phyloP scores from a whole-genome alignment of 2,113 vertebrate species.

The Boulengeromyrus knoepffleri region DNA sequence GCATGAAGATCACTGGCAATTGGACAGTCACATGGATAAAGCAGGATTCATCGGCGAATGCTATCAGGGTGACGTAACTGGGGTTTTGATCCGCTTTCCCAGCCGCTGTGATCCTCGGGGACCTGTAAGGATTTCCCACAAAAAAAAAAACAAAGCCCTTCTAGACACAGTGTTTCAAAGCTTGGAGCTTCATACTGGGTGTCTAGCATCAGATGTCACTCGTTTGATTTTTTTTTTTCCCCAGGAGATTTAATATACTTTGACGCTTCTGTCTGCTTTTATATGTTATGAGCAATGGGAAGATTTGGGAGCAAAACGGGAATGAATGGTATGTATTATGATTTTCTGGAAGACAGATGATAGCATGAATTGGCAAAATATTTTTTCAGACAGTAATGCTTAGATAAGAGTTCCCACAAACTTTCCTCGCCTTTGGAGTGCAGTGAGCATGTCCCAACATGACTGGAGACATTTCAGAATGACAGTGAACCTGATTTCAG shows the following conservation, averaged over 20 bases:
- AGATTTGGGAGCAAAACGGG: neutral
- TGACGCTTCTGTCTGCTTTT: neutral
- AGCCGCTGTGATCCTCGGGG: neutral
- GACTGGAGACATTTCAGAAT: neutral
- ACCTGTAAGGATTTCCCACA: neutral
- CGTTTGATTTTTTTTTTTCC: too few species aligned
- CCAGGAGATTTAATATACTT: neutral
- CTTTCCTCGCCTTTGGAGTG: neutral
- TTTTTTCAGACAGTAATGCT: neutral
- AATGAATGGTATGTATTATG: neutral
- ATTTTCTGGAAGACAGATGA: neutral
- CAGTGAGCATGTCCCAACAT: neutral
- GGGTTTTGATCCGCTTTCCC: neutral
- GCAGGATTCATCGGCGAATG: neutral
- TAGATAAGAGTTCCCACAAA: neutral
- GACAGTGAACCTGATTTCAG: neutral
- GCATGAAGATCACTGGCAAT: neutral
- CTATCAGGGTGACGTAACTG: neutral
- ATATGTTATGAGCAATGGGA: neutral
- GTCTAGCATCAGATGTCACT: too few species aligned
- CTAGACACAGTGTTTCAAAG: neutral
- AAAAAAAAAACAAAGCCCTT: neutral
- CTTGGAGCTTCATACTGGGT: neutral
- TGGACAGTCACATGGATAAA: neutral
- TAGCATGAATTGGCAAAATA: neutral